Base-by-base conservation (phyloP, 30 jellyfish, hydroid and myxozoan genomes). In the Aurelia aurita region DNA sequence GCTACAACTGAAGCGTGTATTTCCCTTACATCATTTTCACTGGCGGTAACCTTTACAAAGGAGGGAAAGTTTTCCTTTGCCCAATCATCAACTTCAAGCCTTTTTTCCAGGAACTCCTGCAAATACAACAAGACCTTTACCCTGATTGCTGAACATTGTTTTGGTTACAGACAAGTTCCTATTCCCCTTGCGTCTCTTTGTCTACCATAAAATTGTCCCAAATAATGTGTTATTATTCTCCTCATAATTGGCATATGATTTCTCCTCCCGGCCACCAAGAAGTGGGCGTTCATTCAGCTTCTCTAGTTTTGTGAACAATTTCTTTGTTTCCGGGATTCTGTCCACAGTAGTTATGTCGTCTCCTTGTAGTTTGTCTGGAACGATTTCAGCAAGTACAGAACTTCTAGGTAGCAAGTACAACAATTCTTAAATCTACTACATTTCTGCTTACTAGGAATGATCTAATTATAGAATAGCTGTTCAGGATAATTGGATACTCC, bases 91-190 rank as follows among this genome's bases (percentile, higher is more conserved):
- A 62, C 74, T 12, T 62, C 27, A 62, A 62, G 74, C 74, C 27
- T 23, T 62, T 62, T 62, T 22, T 62, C 27, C 15, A 62, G 19
- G 27, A 22, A 62, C 25, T 62, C 27, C 15, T 34, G 74, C 74
- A 62, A 62, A 62, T 23, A 62, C 27, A 22, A 62, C 74, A 62
- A 62, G 25, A 62, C 74, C 74, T 62, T 22, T 62, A 62, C 74
- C 74, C 74, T 62, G 74, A 62, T 22, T 62, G 74, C 74, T 62
- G 27, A 34, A 62, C 19, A 62, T 62, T 62, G 27, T 62, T 62
- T 62, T 22, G 27, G 74, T 15, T 62, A 12, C 27, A 12, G 25
- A 62, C 74, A 62, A 62, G 74, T 62, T 62, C 25, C 26, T 22
- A 23, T 22, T 34, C n/a, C n/a, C n/a, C n/a, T n/a, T n/a, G n/a